A percentile compares a stretch with the other conserved stretches of the same genome.
phyloP scores from a whole-genome alignment of 2,797 vertebrate genomes.

The Erithacus rubecula region DNA sequence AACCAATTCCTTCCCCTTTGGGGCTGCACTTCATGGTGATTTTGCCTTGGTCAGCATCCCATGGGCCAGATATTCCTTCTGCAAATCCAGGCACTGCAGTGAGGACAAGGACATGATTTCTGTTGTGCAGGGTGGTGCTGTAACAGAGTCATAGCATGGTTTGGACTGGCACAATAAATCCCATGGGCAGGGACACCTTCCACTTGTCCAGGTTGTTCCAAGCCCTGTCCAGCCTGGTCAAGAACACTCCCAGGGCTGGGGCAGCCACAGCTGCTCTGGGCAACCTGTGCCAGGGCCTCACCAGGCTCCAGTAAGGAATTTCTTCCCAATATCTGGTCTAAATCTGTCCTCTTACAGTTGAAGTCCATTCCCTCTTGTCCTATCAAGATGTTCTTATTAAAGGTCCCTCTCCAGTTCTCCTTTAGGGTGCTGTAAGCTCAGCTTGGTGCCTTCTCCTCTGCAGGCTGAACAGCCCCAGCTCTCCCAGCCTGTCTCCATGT shows the following conservation, averaged over 20 bases:
- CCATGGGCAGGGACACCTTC: background rate
- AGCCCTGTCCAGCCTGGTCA: background rate
- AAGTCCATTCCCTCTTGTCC: background rate
- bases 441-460: background rate
- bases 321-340: background rate
- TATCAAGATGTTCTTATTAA: background rate
- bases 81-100: accelerated
- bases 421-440: background rate
- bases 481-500: background rate
- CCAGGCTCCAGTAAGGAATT: background rate
- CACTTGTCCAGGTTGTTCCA: background rate
- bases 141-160: background rate
- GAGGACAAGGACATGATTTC: accelerated
- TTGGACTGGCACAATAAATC: background rate
- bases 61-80: background rate
- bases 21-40: background rate
- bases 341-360: background rate
- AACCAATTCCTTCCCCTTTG: background rate
- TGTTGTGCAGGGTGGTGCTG: background rate
- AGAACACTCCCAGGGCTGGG: background rate
- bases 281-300: background rate
- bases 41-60: background rate
- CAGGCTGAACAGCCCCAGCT: background rate
- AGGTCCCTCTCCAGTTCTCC: background rate
- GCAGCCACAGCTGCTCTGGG: background rate